These are phyloP conservation scores for Chondrosia reniformis DNA, from an alignment of 37 sponge, comb jelly and placozoan genomes.

Conservation along the genomic window DNA sequence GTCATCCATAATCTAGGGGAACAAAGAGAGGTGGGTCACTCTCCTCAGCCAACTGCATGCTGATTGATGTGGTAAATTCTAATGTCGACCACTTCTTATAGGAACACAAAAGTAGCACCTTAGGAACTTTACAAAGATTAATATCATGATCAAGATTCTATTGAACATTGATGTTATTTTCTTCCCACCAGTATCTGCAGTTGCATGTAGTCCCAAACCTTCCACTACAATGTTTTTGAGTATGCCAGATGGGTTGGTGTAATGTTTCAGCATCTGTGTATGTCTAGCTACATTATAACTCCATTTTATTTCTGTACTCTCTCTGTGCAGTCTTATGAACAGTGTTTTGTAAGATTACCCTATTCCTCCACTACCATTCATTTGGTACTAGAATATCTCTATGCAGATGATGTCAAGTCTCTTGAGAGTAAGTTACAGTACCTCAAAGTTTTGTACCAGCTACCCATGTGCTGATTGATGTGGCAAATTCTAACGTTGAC, in stretches of 20 bases:
- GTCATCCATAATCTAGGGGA: neutral
- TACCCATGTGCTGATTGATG: no score
- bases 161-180: no score
- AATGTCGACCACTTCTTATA: neutral
- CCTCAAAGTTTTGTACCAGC: no score
- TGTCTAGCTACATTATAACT: no score
- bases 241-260: neutral
- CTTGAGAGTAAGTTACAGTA: slow-evolving; percentile 19
- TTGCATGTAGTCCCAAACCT: no score
- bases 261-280: no score
- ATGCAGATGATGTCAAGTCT: slow-evolving; percentile 35
- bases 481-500: neutral
- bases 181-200: no score
- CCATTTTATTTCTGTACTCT: neutral
- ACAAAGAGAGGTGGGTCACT: neutral
- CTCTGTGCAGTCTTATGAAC: neutral
- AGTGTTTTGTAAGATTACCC: slow-evolving; percentile 31
- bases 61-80: no score
- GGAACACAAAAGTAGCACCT: neutral
- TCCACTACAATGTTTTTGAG: no score
- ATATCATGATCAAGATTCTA: no score
- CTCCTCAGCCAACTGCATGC: no score
- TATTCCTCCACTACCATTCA: slow-evolving; percentile 24
- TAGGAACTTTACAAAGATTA: neutral
- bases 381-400: slow-evolving; percentile 65